A percentile compares a stretch with the other conserved stretches of the same genome.
phyloP scores from a whole-genome alignment of 2,113 vertebrate genomes.

The Gavialis gangeticus region DNA sequence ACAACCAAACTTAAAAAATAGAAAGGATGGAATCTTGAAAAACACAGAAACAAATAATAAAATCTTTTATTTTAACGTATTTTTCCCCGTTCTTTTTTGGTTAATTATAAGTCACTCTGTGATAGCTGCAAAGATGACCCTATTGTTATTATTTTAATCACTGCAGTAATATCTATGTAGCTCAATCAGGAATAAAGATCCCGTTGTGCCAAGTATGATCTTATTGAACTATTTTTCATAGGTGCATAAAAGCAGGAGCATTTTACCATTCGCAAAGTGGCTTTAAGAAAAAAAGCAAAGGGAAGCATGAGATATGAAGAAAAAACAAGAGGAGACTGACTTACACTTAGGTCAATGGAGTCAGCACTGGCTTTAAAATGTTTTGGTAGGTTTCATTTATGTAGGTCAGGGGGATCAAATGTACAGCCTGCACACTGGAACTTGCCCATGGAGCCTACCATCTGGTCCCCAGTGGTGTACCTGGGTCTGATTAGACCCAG shows the following conservation, averaged over 20 bases:
- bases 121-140: neutral
- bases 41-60: neutral
- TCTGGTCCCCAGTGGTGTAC: too few species aligned
- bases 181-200: neutral
- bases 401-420: neutral
- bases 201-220: neutral
- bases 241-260: conserved; percentile 5
- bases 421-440: too few species aligned
- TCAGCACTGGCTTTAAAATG: neutral
- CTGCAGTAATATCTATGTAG: neutral
- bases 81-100: neutral
- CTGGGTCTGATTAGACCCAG: too few species aligned
- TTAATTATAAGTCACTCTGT: neutral
- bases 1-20: neutral
- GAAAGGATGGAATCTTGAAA: neutral
- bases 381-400: neutral
- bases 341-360: neutral
- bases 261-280: conserved; percentile 32
- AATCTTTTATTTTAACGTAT: neutral
- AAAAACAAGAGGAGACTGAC: neutral
- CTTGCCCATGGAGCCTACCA: too few species aligned
- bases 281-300: neutral
- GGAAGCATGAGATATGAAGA: neutral
- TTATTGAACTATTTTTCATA: neutral
- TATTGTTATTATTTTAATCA: neutral